phyloP scores from a whole-genome alignment of 2,888 invertebrate genomes.

The Dendrolimus houi region DNA sequence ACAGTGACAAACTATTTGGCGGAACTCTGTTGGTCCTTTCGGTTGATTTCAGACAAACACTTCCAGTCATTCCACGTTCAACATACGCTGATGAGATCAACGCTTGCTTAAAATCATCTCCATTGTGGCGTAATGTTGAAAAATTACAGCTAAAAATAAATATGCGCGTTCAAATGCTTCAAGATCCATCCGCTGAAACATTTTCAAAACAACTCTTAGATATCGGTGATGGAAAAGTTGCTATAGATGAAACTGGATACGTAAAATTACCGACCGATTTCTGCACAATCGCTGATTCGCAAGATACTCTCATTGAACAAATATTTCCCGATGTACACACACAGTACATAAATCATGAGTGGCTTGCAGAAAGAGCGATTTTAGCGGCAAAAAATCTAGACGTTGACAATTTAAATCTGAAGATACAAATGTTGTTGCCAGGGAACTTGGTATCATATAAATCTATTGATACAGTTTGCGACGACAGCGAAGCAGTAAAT shows the following conservation, averaged over 20 bases:
- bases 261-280: slow-evolving; percentile 15
- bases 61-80: no score
- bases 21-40: no score
- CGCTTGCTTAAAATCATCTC: no score
- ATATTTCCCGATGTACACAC: slow-evolving; percentile 11
- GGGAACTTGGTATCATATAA: slow-evolving; percentile 7
- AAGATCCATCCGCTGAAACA: no score
- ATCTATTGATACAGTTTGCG: slow-evolving; percentile 12
- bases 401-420: slow-evolving; percentile 7
- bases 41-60: no score
- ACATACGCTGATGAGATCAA: no score
- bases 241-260: slow-evolving; percentile 11
- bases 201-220: slow-evolving; percentile 6
- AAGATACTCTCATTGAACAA: no score
- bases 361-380: slow-evolving; percentile 23
- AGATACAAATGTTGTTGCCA: slow-evolving; percentile 12
- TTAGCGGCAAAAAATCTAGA: slow-evolving; percentile 21
- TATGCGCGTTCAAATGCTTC: no score
- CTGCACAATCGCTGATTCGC: slow-evolving; percentile 8
- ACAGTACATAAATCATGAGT: slow-evolving; percentile 16
- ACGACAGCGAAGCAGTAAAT: slow-evolving; percentile 9
- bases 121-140: no score
- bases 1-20: no score
- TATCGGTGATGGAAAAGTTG: slow-evolving; percentile 19
- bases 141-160: no score